These are phyloP conservation scores for Hydrocynus forskahlii DNA, from an alignment of 2,797 vertebrate species.

Conservation along the genomic window DNA sequence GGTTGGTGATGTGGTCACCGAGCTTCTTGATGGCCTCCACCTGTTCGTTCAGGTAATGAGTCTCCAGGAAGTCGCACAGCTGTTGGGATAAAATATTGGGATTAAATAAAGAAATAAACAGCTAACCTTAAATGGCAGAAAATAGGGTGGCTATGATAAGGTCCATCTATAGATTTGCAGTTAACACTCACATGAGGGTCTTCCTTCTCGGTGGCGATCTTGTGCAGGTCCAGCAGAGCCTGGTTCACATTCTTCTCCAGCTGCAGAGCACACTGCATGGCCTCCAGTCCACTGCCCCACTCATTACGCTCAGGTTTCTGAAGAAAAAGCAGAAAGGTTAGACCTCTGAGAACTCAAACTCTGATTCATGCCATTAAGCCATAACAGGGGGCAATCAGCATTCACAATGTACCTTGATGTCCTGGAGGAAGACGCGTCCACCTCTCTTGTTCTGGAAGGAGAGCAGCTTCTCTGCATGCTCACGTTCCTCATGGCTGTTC, in stretches of 20 bases:
- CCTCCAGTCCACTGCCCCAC: constrained; percentile 88
- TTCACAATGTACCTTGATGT: constrained; percentile 63
- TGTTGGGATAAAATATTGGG: constrained; percentile 53
- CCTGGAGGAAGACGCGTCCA: constrained; percentile 75
- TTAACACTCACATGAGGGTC: constrained; percentile 81
- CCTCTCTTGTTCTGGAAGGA: constrained; percentile 79
- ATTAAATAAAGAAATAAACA: background rate
- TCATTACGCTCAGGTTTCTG: constrained; percentile 92
- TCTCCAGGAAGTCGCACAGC: constrained; percentile 94
- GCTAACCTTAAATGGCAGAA: background rate
- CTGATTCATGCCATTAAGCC: too few species aligned
- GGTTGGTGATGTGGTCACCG: constrained; percentile 76
- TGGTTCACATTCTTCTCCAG: constrained; percentile 92
- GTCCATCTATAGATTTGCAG: too few species aligned
- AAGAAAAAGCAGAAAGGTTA: background rate
- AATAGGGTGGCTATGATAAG: too few species aligned
- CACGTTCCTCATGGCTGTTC: constrained; percentile 75
- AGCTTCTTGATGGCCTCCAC: constrained; percentile 91
- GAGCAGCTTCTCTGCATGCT: too few species aligned
- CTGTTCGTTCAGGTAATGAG: constrained; percentile 90
- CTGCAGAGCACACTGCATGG: constrained; percentile 88
- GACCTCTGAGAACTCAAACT: too few species aligned
- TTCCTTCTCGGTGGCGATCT: constrained; percentile 76
- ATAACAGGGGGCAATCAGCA: too few species aligned
- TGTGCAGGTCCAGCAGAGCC: too few species aligned